Evolutionary conservation across 2,113 vertebrate genomes (phyloP).

Genomic region (Neolamprologus brichardi): DNA sequence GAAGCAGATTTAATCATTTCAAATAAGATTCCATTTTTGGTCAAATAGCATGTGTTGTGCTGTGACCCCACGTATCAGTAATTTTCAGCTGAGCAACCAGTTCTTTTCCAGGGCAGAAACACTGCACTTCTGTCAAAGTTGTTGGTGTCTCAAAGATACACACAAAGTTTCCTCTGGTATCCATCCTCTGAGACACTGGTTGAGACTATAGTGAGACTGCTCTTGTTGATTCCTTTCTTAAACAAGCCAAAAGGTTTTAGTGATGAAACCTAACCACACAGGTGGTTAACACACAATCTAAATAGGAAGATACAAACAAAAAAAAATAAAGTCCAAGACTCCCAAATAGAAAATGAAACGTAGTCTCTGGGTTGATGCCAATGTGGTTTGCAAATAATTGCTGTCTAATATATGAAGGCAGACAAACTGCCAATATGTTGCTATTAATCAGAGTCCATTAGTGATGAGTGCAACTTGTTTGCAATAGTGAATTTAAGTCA

Average conservation of each 20-base stretch:
- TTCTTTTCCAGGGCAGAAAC: neutral
- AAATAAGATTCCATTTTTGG: neutral
- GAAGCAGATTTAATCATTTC: neutral
- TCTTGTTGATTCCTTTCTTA: neutral
- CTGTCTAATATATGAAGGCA: neutral
- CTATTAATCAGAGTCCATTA: neutral
- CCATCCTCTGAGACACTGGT: neutral
- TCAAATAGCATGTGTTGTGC: neutral
- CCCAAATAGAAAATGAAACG: neutral
- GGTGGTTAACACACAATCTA: neutral
- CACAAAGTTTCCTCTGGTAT: neutral
- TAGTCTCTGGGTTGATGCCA: neutral
- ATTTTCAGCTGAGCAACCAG: neutral
- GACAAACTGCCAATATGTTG: neutral
- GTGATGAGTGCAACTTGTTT: neutral
- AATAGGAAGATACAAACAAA: neutral
- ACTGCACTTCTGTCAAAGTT: neutral
- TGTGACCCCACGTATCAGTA: neutral
- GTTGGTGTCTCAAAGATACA: neutral
- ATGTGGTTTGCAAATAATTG: neutral
- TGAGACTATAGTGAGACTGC: neutral
- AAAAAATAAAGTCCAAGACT: neutral
- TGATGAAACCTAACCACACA: neutral
- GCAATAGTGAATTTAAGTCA: neutral
- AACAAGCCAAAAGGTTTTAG: neutral